A percentile compares a stretch with the other conserved stretches of the same genome.
Evolutionary conservation across 2,113 vertebrate species (phyloP).

Genomic region (Phoenicopterus ruber): DNA sequence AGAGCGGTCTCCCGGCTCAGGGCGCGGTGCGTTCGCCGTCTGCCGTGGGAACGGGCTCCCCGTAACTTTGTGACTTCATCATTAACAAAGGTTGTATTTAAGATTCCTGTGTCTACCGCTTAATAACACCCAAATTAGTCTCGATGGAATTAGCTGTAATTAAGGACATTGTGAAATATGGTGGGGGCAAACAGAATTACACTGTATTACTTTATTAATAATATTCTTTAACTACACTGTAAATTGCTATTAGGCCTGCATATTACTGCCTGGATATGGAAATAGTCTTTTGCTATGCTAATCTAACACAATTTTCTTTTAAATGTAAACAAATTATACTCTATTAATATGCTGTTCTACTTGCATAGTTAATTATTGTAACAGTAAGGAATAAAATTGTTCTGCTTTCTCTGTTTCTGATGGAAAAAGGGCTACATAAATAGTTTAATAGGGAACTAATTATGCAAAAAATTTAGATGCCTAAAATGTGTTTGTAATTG

Average conservation of each 20-base stretch:
- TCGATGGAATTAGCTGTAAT: conserved; percentile 78
- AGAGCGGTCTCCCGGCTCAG: not conserved
- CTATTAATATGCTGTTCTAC: conserved; percentile 82
- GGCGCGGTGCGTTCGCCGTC: accelerated
- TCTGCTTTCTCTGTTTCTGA: conserved; percentile 79
- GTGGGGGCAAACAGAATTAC: conserved; percentile 74
- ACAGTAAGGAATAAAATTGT: conserved; percentile 81
- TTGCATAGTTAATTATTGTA: conserved; percentile 82
- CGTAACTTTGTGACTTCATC: conserved; percentile 63
- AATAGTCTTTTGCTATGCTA: conserved; percentile 82
- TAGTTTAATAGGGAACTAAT: conserved; percentile 86
- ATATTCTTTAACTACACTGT: conserved; percentile 80
- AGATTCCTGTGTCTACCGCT: conserved; percentile 71
- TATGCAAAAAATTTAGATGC: conserved; percentile 82
- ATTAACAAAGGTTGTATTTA: conserved; percentile 67
- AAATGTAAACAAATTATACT: conserved; percentile 84
- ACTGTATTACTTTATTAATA: conserved; percentile 81
- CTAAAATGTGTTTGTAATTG: conserved; percentile 87
- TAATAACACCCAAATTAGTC: conserved; percentile 78
- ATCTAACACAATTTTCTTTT: conserved; percentile 82
- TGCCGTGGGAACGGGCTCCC: not conserved
- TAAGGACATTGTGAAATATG: conserved; percentile 78
- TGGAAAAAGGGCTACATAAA: conserved; percentile 77
- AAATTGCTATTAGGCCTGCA: conserved; percentile 79
- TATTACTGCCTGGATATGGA: conserved; percentile 78